Evolutionary conservation across 2,888 invertebrate genomes (phyloP).

Genomic region (Melinopterus prodromus): DNA sequence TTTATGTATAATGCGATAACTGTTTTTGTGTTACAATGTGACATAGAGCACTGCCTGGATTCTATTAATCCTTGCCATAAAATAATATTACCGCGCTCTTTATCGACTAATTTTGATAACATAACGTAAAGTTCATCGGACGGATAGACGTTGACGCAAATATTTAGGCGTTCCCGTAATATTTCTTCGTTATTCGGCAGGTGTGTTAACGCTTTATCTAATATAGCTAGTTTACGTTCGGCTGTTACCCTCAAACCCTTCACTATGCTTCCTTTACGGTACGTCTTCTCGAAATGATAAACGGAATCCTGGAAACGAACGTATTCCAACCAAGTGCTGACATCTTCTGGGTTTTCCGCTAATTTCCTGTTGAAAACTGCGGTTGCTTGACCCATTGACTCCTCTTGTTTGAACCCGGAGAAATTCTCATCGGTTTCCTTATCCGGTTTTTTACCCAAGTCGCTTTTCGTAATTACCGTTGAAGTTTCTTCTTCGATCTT

Average conservation of each 20-base stretch:
- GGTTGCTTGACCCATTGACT: conserved; percentile 62
- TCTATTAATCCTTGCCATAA: conserved; percentile 66
- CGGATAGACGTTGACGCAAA: conserved; percentile 64
- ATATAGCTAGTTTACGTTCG: conserved; percentile 69
- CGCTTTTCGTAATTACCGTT: conserved; percentile 34
- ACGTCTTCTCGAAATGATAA: conserved; percentile 60
- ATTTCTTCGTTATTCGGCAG: conserved; percentile 66
- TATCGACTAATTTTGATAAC: conserved; percentile 61
- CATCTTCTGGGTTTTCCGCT: conserved; percentile 62
- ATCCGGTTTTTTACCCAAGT: conserved; percentile 35
- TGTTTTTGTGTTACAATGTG: conserved; percentile 67
- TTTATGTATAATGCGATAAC: conserved; percentile 67
- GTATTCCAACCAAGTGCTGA: conserved; percentile 69
- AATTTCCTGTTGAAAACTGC: conserved; percentile 65
- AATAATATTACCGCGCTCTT: conserved; percentile 61
- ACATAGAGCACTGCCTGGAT: conserved; percentile 67
- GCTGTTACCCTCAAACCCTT: conserved; percentile 59
- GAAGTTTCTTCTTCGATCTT: conserved; percentile 40
- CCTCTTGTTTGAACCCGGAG: conserved; percentile 58
- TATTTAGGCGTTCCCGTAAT: conserved; percentile 61
- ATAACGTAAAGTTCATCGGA: conserved; percentile 66
- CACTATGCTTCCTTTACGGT: conserved; percentile 58
- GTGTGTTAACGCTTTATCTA: conserved; percentile 67
- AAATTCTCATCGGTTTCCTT: conserved; percentile 37
- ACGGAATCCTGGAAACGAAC: conserved; percentile 66